Base-by-base conservation (phyloP, 1,140 invertebrate genomes). In the Procambarus clarkii region DNA sequence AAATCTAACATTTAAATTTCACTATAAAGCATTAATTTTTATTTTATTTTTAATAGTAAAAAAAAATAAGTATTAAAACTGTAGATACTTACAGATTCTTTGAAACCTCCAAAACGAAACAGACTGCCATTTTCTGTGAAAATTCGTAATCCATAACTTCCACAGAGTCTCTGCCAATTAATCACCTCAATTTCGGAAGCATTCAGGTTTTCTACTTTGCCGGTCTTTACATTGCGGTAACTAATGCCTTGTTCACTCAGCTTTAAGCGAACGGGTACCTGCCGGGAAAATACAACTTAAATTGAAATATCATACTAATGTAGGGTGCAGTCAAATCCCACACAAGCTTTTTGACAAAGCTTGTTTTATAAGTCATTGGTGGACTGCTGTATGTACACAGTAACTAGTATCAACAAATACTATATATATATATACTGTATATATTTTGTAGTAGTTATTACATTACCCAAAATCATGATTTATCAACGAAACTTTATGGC, bases 141-240 rank as follows among this genome's bases (percentile, higher is more conserved):
- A 15, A 99, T 95, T 83, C 98, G 95, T 0, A 99, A 94, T 21
- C 98, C 98, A 96, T 97, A 98, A 4, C 96, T 97, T 45, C 97
- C 97, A 81, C 98, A 97, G 93, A 99, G 96, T 93, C 97, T 97
- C 94, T 99, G 97, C 96, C 98, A 99, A 94, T 98, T 97, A 0
- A 98, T 97, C 86, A 97, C 95, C 86, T 99, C 98, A 93, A 99
- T 97, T 93, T 99, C 98, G 85, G 95, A 95, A 0, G 96, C 95
- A 50, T 96, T 95, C 91, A 99, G 97, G 94, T 98, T 97, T 94
- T 99, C 98, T 0, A 99, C 97, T 95, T 99, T 99, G 2, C 98
- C 99, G 46, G 98, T 99, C 95, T 98, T 99, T 80, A 96, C 97
- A 94, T 99, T 99, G 94, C 99, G 99, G 93, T 99, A 99, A 83